These are phyloP conservation scores for Lymantria monacha DNA, from an alignment of 2,888 invertebrate species.

Conservation along the genomic window DNA sequence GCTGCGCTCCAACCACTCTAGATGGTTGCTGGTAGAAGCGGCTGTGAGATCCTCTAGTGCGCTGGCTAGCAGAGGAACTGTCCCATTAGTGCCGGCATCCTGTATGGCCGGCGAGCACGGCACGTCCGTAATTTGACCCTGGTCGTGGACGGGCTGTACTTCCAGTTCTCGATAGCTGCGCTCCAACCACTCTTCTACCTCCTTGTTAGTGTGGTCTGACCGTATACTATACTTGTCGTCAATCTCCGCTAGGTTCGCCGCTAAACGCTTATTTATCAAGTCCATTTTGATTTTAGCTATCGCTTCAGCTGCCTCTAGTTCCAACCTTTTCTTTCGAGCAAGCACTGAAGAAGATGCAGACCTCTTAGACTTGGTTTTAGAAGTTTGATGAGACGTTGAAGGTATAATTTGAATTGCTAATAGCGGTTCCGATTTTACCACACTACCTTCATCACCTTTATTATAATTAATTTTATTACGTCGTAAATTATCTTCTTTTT, in stretches of 20 bases:
- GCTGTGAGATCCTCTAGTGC: conserved; percentile 1
- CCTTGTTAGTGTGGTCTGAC: conserved; percentile 1
- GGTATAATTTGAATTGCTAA: not conserved
- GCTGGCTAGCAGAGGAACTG: conserved; percentile 3
- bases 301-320: conserved; percentile 3
- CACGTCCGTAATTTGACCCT: not conserved
- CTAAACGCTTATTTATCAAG: conserved; percentile 5
- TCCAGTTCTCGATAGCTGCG: conserved; percentile 1
- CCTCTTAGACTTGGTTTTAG: not conserved
- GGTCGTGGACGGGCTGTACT: not conserved
- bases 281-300: conserved; percentile 2
- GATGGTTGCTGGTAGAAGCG: not conserved
- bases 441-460: too few relatives aligned
- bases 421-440: not conserved
- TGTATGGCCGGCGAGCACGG: not conserved
- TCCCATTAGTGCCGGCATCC: conserved; percentile 1
- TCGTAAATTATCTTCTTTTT: too few relatives aligned
- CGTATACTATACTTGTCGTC: conserved; percentile 5
- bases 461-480: too few relatives aligned
- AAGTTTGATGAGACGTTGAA: not conserved
- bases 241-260: conserved; percentile 5
- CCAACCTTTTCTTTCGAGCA: not conserved
- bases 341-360: not conserved
- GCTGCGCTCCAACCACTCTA: conserved; percentile 8
- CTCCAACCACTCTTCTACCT: conserved; percentile 1